Base-by-base conservation (phyloP, 92 coral and sea anemone species). In the Nematostella vectensis region DNA sequence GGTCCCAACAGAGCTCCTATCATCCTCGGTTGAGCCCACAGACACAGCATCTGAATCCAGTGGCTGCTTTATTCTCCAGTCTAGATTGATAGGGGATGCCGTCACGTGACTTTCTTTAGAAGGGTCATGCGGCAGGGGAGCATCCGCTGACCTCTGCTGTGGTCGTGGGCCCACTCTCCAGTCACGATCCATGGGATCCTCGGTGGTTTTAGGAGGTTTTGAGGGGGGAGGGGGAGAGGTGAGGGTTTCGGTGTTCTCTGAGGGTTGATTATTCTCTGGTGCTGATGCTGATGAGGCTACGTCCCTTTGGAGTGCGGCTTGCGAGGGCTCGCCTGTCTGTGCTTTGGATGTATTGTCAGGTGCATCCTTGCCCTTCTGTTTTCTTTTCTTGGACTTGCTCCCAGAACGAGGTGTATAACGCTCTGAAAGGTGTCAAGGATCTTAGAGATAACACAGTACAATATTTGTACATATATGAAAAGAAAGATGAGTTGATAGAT, bases 381-480 rank as follows among this genome's bases (percentile, higher is more conserved):
- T 85, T 60, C 31, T 75, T 54, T 76, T 82, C 0, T 87, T 74
- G 3, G 87, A 74, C 40, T 71, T 80, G 24, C 70, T 71, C 25
- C 63, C 70, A 8, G 40, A 25, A 25, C 63, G 63, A 17, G 63
- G 33, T 6, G 50, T 17, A 20, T 58, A 40, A 9, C 38, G 43
- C 8, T 58, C 63, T 58, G 25, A 24, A 20, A 18, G 22, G 18
- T 36, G n/a, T n/a, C n/a, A n/a, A n/a, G n/a, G n/a, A n/a, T n/a
- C n/a, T n/a, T n/a, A n/a, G n/a, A n/a, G n/a, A n/a, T n/a, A n/a
- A n/a, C n/a, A n/a, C n/a, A n/a, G n/a, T n/a, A n/a, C n/a, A n/a
- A n/a, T n/a, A n/a, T n/a, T n/a, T n/a, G n/a, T n/a, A n/a, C n/a
- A n/a, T n/a, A n/a, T n/a, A n/a, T n/a, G n/a, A n/a, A n/a, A n/a